Evolutionary conservation across 2,113 vertebrate genomes (phyloP), one percentile per base, ranked within the genome.

Genomic region (Thalassoma bifasciatum): DNA sequence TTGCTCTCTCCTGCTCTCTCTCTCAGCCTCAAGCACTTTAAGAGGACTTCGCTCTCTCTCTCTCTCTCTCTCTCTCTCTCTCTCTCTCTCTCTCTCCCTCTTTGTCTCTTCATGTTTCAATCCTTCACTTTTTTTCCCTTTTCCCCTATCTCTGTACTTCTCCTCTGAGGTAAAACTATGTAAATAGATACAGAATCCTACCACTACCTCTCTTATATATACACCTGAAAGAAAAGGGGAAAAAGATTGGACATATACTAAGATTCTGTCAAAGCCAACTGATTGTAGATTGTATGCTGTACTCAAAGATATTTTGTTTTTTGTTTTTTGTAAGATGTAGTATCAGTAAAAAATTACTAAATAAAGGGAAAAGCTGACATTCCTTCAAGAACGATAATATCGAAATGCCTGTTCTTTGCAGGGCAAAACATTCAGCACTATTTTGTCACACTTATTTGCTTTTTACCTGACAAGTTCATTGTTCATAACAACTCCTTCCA

Each of bases 391-490:
- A 51, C 12, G 46, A 5, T 36, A 5, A 34, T 11, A 10, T 50
- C 6, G 53, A 61, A 75, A 14, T 46, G 44, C 44, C 44, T 46
- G 44, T 7, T 46, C 4, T 1, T 22, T 58, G 5, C n/a, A 21
- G 1, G 30, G 58, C 21, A 24, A 47, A 9, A 19, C 1, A 14
- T 21, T 52, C 7, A 65, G 8, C 23, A 77, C 37, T 8, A 53
- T 5, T 36, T 30, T 30, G 30, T 6, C 3, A 30, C 30, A 30
- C 30, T 30, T 30, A 6, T 30, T 30, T 30, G 30, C n/a, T 24
- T 82, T 91, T 94, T 93, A 99, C 98, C 97, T 96, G 86, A 98
- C 82, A 74, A 93, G 73, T 5, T 94, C 79, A 14, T 98, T 97
- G 79, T 95, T 95, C 70, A 92, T 71, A 58, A 87, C 83, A 77